Evolutionary conservation across 2,888 invertebrate genomes (phyloP).

Genomic region (Geotrupes spiniger): DNA sequence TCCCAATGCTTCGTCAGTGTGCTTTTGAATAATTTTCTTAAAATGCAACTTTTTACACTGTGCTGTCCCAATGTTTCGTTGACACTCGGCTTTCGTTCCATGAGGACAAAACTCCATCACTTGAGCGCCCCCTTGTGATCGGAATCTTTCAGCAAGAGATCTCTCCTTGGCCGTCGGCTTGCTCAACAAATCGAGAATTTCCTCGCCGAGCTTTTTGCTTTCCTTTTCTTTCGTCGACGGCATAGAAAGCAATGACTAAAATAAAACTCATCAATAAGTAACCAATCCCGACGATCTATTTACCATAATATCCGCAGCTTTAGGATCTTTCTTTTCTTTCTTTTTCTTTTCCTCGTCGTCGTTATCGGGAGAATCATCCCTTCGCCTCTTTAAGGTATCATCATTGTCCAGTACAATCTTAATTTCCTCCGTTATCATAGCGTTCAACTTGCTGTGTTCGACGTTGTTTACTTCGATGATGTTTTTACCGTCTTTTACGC

Average conservation of each 20-base stretch:
- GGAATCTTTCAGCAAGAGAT: slow-evolving; percentile 91
- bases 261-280: slow-evolving; percentile 8
- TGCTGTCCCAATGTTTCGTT: slow-evolving; percentile 50
- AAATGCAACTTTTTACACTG: slow-evolving; percentile 91
- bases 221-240: slow-evolving; percentile 95
- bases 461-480: slow-evolving; percentile 54
- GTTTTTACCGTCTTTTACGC: slow-evolving; percentile 51
- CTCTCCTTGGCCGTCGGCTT: slow-evolving; percentile 96
- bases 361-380: slow-evolving; percentile 47
- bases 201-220: slow-evolving; percentile 92
- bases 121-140: slow-evolving; percentile 90
- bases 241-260: slow-evolving; percentile 79
- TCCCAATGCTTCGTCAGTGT: slow-evolving; percentile 92
- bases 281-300: slow-evolving; percentile 27
- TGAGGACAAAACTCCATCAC: slow-evolving; percentile 96
- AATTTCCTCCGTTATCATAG: slow-evolving; percentile 50
- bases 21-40: slow-evolving; percentile 92
- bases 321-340: slow-evolving; percentile 55
- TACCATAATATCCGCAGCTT: slow-evolving; percentile 70
- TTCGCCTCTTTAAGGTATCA: slow-evolving; percentile 50
- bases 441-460: slow-evolving; percentile 58
- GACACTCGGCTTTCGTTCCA: slow-evolving; percentile 89
- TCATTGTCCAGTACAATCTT: slow-evolving; percentile 30
- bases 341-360: slow-evolving; percentile 61
- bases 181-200: slow-evolving; percentile 88